Evolutionary conservation across 2,113 vertebrate genomes (phyloP), one percentile per base, ranked within the genome.

Genomic region (Corydoras maculifer): DNA sequence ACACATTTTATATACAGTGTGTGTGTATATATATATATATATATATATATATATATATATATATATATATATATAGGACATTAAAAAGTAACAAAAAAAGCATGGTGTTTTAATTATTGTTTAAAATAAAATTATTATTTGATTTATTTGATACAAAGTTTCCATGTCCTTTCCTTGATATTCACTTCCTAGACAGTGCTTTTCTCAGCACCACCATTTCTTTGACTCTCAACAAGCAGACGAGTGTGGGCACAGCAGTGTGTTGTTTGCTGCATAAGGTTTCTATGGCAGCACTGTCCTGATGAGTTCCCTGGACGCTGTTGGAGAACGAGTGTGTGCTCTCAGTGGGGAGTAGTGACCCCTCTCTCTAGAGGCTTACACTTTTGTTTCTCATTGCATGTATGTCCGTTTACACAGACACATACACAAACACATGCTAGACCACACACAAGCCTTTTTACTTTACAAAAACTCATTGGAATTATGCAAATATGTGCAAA

Each of bases 251-350:
- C 77, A 75, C 64, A 15, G 48, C 71, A 69, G 80, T 76, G 69
- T 68, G 69, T 49, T 49, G 62, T 79, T 72, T 78, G 70, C 72
- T 67, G 60, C 64, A 68, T 77, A 78, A 67, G 62, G 81, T 84
- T 85, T 75, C 83, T 83, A 86, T 86, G 85, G 85, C 86, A 90
- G 85, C 79, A 67, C 73, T 68, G 81, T 81, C 78, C 76, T 89
- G 86, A 89, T 88, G 84, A 86, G 77, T 69, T 87, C 85, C 82
- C 85, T 69, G 74, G 79, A 80, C 18, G 8, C 71, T 71, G 58
- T 61, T 75, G 66, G 79, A 81, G 81, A 73, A 84, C 80, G 68
- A 84, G 72, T 76, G 75, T 75, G 60, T 63, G 29, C 69, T 82
- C 78, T 74, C 75, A 75, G 31, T 72, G 72, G 72, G 78, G 60